These are phyloP conservation scores for Monodelphis domestica DNA, from an alignment of 2,797 vertebrate genomes.

Conservation along the genomic window DNA sequence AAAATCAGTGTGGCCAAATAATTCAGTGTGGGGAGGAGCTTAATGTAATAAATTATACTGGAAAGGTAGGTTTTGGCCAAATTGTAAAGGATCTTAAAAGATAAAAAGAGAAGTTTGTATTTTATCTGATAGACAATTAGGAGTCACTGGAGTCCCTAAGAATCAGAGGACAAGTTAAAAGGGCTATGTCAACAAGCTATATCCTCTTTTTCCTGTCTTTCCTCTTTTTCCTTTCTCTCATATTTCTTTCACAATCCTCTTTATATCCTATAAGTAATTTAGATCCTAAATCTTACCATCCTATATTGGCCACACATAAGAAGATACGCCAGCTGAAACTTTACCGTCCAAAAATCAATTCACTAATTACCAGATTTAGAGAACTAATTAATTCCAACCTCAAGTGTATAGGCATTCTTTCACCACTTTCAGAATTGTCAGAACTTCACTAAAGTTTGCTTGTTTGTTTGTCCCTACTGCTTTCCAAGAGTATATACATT, in stretches of 20 bases:
- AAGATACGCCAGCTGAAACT: neutral
- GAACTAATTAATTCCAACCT: neutral
- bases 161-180: neutral
- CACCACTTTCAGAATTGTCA: too few species aligned
- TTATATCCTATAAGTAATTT: neutral
- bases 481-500: neutral
- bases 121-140: neutral
- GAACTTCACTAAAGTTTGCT: neutral
- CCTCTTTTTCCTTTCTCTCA: neutral
- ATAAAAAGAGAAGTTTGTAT: neutral
- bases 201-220: neutral
- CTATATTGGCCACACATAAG: neutral
- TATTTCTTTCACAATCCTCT: neutral
- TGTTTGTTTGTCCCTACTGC: neutral
- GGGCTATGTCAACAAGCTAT: neutral
- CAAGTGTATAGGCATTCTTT: too few species aligned
- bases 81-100: neutral
- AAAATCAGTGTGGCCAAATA: neutral
- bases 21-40: neutral
- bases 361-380: neutral
- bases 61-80: neutral
- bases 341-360: neutral
- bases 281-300: neutral
- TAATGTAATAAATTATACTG: neutral
- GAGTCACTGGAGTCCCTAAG: neutral